Conservation (phyloP, 2,888 invertebrate species). For the Didymodactylos carnosus region DNA sequence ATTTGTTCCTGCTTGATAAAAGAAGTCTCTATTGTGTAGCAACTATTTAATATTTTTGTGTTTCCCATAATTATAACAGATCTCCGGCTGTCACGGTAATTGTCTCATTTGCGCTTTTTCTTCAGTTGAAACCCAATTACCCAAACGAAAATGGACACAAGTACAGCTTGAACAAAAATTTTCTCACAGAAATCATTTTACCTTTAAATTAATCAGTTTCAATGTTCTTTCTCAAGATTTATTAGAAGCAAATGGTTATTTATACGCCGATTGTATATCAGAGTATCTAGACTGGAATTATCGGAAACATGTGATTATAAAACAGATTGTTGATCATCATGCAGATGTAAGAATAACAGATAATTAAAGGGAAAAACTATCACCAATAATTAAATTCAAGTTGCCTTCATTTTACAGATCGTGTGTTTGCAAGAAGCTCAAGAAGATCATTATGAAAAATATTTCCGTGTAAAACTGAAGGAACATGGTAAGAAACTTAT, state of each 20-base stretch:
- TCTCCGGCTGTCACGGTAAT: too few species aligned
- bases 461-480: constrained; percentile 39
- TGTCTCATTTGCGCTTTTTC: too few species aligned
- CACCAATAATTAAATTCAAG: background rate
- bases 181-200: background rate
- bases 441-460: constrained; percentile 46
- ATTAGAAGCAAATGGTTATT: constrained; percentile 48
- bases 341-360: constrained; percentile 41
- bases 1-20: too few species aligned
- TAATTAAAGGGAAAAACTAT: too few species aligned
- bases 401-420: constrained; percentile 41
- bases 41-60: too few species aligned
- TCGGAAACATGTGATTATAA: constrained; percentile 42
- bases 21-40: too few species aligned
- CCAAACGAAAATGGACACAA: background rate
- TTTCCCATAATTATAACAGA: too few species aligned
- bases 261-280: constrained; percentile 45
- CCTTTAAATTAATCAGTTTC: constrained; percentile 36
- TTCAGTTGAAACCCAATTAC: background rate
- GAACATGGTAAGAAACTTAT: constrained; percentile 28
- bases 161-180: background rate
- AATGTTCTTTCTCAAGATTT: constrained; percentile 70
- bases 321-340: constrained; percentile 41
- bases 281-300: constrained; percentile 49
- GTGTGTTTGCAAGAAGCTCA: constrained; percentile 77